A percentile compares a stretch with the other conserved stretches of the same genome.
Evolutionary conservation across 1,140 invertebrate genomes (phyloP).

Genomic region (Hypsibius dujardini): DNA sequence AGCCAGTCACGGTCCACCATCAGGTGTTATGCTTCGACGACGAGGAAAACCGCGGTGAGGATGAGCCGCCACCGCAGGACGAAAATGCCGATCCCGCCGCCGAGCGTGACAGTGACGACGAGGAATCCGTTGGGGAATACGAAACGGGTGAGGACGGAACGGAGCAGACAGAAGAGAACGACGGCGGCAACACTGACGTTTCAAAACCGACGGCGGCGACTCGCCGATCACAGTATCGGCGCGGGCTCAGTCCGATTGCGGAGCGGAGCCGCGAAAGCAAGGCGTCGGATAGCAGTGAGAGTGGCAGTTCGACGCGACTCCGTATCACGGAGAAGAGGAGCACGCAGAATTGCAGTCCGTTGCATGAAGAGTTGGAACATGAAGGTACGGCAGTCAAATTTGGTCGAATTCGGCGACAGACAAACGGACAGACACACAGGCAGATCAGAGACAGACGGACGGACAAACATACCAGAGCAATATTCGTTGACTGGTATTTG

Average conservation of each 20-base stretch:
- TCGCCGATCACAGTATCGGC: neutral
- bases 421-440: neutral
- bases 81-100: neutral
- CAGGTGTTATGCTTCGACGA: neutral
- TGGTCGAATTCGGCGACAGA: neutral
- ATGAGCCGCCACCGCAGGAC: neutral
- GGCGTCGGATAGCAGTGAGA: neutral
- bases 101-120: neutral
- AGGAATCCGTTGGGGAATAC: neutral
- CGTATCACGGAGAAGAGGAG: neutral
- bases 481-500: no score
- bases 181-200: neutral
- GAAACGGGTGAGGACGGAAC: neutral
- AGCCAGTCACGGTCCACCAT: neutral
- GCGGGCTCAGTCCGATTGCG: neutral
- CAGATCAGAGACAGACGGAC: neutral
- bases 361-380: neutral
- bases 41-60: neutral
- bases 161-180: neutral
- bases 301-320: neutral
- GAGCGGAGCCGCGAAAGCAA: slow-evolving; percentile 8
- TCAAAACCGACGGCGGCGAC: neutral
- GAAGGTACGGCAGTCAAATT: neutral
- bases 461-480: neutral
- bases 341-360: neutral